Percentiles rank a stretch among this genome's conserved stretches.
Conservation (phyloP, 2,113 vertebrate species). For the Anseranas semipalmata region DNA sequence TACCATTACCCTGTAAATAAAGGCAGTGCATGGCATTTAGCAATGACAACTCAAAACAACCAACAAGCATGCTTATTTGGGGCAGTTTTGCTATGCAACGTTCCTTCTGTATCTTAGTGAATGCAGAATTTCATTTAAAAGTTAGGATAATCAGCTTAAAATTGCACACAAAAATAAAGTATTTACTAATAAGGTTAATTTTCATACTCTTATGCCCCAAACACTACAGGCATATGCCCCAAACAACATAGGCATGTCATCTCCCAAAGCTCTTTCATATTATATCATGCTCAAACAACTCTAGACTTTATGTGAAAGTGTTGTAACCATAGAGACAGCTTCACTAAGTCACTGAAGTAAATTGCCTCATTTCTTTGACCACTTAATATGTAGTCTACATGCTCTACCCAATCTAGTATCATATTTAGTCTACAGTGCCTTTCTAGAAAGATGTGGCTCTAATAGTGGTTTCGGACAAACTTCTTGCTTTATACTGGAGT, state of each 20-base stretch:
- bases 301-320: neutral
- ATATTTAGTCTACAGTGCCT: neutral
- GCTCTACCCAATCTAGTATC: neutral
- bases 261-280: neutral
- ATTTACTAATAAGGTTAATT: neutral
- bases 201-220: neutral
- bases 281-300: neutral
- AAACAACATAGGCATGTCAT: neutral
- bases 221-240: neutral
- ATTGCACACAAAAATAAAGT: neutral
- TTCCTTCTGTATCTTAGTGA: neutral
- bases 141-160: neutral
- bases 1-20: neutral
- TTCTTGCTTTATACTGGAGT: neutral
- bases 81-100: neutral
- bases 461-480: neutral
- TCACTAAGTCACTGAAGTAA: neutral
- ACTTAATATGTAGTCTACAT: neutral
- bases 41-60: neutral
- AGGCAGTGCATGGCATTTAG: neutral
- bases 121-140: neutral
- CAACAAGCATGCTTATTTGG: neutral
- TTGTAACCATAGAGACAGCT: neutral
- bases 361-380: slow-evolving; percentile 27
- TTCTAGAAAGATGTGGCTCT: slow-evolving; percentile 23